Conservation (phyloP, 2,113 vertebrate species). For the Zingel zingel region DNA sequence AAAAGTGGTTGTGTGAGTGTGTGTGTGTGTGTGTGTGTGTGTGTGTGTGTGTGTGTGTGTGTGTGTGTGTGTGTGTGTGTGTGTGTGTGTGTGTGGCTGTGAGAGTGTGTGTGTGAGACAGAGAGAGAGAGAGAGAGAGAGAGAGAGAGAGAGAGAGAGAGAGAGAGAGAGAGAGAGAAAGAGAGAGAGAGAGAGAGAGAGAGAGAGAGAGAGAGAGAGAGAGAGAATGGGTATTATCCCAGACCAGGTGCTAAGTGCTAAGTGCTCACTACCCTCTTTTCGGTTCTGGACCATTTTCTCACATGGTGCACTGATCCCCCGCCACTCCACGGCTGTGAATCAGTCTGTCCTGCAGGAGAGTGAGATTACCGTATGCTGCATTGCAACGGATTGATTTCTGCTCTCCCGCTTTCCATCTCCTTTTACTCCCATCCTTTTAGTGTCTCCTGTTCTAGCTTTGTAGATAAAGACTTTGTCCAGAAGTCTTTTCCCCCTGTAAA, state of each 20-base stretch:
- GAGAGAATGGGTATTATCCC: constrained; percentile 72
- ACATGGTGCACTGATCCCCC: constrained; percentile 54
- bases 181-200: constrained; percentile 52
- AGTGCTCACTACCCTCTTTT: constrained; percentile 65
- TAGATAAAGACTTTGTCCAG: constrained; percentile 48
- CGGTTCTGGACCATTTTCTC: constrained; percentile 66
- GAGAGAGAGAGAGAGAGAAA: constrained; percentile 44
- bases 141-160: constrained; percentile 57
- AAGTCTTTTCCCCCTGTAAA: constrained; percentile 49
- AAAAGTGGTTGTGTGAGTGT: constrained; percentile 77
- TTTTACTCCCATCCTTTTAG: constrained; percentile 40
- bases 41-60: not conserved
- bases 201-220: constrained; percentile 44
- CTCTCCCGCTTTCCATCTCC: constrained; percentile 48
- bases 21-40: constrained; percentile 34
- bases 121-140: constrained; percentile 44
- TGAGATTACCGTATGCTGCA: constrained; percentile 67
- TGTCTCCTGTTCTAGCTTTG: constrained; percentile 41
- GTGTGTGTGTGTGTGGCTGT: not conserved
- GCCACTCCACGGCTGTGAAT: constrained; percentile 57
- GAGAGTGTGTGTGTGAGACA: too few relatives aligned
- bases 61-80: constrained; percentile 39
- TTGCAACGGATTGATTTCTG: constrained; percentile 67
- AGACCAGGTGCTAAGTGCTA: constrained; percentile 80
- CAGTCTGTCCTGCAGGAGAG: constrained; percentile 59